phyloP scores from a whole-genome alignment of 2,113 vertebrate genomes.

The Oryzias celebensis region DNA sequence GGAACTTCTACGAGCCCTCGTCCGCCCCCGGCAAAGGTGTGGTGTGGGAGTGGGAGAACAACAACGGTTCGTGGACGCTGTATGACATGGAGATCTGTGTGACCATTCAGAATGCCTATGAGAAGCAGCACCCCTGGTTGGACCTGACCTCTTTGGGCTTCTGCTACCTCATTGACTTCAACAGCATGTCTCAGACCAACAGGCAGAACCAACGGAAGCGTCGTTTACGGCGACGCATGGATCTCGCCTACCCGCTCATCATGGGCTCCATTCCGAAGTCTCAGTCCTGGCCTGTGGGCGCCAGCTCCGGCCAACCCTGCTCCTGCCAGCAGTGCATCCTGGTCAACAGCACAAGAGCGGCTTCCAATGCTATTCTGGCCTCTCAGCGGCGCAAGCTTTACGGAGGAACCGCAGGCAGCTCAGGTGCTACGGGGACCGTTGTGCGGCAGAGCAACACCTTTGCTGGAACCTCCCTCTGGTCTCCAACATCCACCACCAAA shows the following conservation, averaged over 20 bases:
- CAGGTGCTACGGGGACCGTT: constrained; percentile 45
- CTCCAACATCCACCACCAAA: constrained; percentile 58
- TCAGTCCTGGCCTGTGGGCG: constrained; percentile 94
- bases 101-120: constrained; percentile 97
- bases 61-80: constrained; percentile 90
- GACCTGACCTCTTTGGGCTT: constrained; percentile 96
- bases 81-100: constrained; percentile 98
- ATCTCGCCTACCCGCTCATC: constrained; percentile 93
- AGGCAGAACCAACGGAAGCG: constrained; percentile 90
- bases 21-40: constrained; percentile 94
- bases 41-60: constrained; percentile 98
- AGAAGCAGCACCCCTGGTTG: constrained; percentile 98
- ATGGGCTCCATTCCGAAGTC: constrained; percentile 97
- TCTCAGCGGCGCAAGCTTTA: constrained; percentile 88
- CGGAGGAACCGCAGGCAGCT: constrained; percentile 62
- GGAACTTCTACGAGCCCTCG: constrained; percentile 95
- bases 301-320: constrained; percentile 89
- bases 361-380: constrained; percentile 94
- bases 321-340: constrained; percentile 93
- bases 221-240: constrained; percentile 91
- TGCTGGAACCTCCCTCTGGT: constrained; percentile 83
- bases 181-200: constrained; percentile 97
- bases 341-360: constrained; percentile 92
- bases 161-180: constrained; percentile 96
- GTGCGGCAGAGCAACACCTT: constrained; percentile 92